These are phyloP conservation scores for Spheniscus humboldti DNA, from an alignment of 2,797 vertebrate species.

Conservation along the genomic window DNA sequence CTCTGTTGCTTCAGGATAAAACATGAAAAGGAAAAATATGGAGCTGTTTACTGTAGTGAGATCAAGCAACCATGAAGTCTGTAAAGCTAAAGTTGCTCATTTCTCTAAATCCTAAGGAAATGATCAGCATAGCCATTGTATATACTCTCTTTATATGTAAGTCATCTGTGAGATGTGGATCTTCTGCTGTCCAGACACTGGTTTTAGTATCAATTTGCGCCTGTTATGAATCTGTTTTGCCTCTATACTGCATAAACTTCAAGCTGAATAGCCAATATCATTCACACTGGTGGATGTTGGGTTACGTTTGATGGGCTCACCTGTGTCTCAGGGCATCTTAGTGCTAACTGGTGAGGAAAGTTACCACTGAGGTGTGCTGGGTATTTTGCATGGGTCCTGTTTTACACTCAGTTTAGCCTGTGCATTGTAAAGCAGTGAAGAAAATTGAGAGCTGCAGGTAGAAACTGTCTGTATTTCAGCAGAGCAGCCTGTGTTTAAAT, in stretches of 20 bases:
- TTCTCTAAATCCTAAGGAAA: slow-evolving; percentile 47
- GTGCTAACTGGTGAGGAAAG: not conserved
- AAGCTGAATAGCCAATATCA: fast-evolving
- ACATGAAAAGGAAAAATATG: slow-evolving; percentile 73
- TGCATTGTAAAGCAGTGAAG: not conserved
- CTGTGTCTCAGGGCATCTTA: not conserved
- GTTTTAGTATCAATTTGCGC: not conserved
- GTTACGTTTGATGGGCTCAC: not conserved
- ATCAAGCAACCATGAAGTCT: slow-evolving; percentile 65
- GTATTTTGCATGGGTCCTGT: not conserved
- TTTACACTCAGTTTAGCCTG: not conserved
- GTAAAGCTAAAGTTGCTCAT: slow-evolving; percentile 40
- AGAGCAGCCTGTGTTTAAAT: not conserved
- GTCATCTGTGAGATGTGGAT: not conserved
- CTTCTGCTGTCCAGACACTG: not conserved
- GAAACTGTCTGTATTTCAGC: not conserved
- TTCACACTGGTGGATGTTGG: not conserved
- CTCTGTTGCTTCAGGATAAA: slow-evolving; percentile 79
- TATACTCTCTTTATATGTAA: not conserved
- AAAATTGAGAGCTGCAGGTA: not conserved
- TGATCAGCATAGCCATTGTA: not conserved
- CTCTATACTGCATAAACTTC: not conserved
- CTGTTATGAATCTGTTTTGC: not conserved
- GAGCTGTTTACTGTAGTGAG: slow-evolving; percentile 70
- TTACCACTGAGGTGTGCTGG: too few relatives aligned